phyloP scores from a whole-genome alignment of 64 coral and sea anemone species.

The Montipora cactus region DNA sequence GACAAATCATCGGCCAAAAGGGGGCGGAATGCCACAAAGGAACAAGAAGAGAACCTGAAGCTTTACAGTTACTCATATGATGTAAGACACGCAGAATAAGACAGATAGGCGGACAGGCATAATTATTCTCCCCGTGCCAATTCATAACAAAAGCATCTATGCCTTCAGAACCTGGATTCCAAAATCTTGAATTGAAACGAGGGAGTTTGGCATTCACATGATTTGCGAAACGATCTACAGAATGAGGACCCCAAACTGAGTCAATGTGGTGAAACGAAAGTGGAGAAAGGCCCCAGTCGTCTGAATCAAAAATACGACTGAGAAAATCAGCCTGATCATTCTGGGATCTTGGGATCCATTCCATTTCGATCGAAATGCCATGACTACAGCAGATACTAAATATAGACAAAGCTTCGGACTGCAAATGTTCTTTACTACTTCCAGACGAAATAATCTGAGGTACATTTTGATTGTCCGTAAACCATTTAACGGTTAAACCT shows the following conservation, averaged over 20 bases:
- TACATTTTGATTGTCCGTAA: conserved; percentile 71
- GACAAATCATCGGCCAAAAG: conserved; percentile 46
- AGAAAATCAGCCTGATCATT: conserved; percentile 61
- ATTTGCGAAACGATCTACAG: conserved; percentile 17
- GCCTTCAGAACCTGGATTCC: background rate
- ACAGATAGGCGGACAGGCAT: conserved; percentile 25
- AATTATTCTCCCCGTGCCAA: conserved; percentile 7
- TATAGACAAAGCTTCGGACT: conserved; percentile 34
- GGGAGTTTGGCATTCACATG: conserved; percentile 30
- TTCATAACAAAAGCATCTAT: too few species aligned
- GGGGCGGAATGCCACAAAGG: conserved; percentile 35
- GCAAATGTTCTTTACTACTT: conserved; percentile 43
- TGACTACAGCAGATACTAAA: conserved; percentile 34
- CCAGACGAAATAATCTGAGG: conserved; percentile 43
- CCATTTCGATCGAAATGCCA: conserved; percentile 54
- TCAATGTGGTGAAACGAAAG: conserved; percentile 19
- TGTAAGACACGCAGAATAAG: conserved; percentile 12
- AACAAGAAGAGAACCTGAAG: conserved; percentile 34
- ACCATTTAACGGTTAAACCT: background rate
- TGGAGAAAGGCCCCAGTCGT: background rate
- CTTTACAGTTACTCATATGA: conserved; percentile 46
- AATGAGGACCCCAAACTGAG: background rate
- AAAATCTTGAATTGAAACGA: conserved; percentile 14
- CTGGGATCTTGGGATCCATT: conserved; percentile 64
- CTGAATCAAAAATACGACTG: background rate